Evolutionary conservation across 2,797 vertebrate species (phyloP).

Genomic region (Xerus rutilus): DNA sequence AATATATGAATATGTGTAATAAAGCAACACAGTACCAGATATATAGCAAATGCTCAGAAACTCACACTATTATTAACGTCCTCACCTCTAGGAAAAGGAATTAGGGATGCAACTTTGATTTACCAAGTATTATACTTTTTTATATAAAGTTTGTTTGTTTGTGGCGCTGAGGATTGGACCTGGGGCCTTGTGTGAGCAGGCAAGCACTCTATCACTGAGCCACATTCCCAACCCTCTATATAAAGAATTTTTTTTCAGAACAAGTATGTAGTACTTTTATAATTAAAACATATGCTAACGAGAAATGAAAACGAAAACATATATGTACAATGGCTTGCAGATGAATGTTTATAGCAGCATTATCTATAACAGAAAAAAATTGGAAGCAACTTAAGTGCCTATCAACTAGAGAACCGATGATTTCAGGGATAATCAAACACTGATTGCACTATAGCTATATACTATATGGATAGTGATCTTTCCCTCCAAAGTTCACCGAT

Average conservation of each 20-base stretch:
- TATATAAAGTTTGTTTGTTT: background rate
- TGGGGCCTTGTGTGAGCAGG: too few relatives aligned
- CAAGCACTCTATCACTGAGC: too few relatives aligned
- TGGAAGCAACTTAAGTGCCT: too few relatives aligned
- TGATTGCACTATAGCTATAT: background rate
- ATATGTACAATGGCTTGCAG: background rate
- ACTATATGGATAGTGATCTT: background rate
- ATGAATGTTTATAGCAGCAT: background rate
- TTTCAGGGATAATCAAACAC: background rate
- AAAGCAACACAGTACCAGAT: background rate
- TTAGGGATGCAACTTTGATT: background rate
- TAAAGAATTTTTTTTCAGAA: background rate
- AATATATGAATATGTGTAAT: background rate
- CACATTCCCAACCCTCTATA: background rate
- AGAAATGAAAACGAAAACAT: slow-evolving; percentile 8
- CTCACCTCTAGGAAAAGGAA: background rate
- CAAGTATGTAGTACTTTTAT: slow-evolving; percentile 29
- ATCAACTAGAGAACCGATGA: background rate
- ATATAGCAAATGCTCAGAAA: slow-evolving; percentile 40
- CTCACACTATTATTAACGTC: background rate
- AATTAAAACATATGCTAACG: slow-evolving; percentile 23
- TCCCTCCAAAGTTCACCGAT: background rate
- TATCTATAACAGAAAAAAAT: background rate
- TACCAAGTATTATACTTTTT: background rate
- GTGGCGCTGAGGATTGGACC: too few relatives aligned